A percentile compares a stretch with the other conserved stretches of the same genome.
These are phyloP conservation scores for Lycia hirtaria DNA, from an alignment of 2,888 invertebrate genomes.

Conservation along the genomic window DNA sequence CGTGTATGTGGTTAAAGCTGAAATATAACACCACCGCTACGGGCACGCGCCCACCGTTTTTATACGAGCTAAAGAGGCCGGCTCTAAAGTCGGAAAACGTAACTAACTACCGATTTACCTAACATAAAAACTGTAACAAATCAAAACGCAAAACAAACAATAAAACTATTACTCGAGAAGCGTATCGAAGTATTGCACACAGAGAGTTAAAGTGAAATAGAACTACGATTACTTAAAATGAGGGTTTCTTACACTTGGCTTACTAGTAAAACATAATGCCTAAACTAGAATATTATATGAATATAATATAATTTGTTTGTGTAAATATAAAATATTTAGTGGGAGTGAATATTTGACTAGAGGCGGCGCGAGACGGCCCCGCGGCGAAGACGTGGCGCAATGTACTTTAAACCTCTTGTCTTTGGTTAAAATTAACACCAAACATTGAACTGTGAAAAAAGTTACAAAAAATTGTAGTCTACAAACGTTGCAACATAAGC, in stretches of 20 bases:
- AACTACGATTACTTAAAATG: slow-evolving; percentile 70
- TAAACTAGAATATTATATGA: slow-evolving; percentile 85
- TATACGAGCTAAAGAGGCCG: slow-evolving; percentile 47
- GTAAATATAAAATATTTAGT: slow-evolving; percentile 86
- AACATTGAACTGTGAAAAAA: background rate
- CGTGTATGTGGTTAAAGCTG: slow-evolving; percentile 29
- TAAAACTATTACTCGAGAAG: slow-evolving; percentile 71
- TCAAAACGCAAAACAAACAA: slow-evolving; percentile 63
- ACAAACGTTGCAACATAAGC: slow-evolving; percentile 3
- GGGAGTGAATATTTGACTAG: slow-evolving; percentile 85
- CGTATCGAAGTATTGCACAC: slow-evolving; percentile 82
- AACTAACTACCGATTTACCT: slow-evolving; percentile 65
- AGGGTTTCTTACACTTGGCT: slow-evolving; percentile 66
- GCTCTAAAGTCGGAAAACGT: slow-evolving; percentile 54
- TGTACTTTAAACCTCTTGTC: slow-evolving; percentile 41
- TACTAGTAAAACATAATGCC: slow-evolving; percentile 79
- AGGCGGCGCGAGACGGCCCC: slow-evolving; percentile 65
- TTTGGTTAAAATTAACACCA: slow-evolving; percentile 31
- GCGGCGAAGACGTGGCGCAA: slow-evolving; percentile 32
- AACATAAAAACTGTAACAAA: slow-evolving; percentile 62
- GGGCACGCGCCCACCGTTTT: slow-evolving; percentile 32
- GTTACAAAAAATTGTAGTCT: background rate
- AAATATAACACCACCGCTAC: slow-evolving; percentile 29
- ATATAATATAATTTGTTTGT: slow-evolving; percentile 82
- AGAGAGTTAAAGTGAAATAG: slow-evolving; percentile 67